phyloP scores from a whole-genome alignment of 2,797 vertebrate genomes.

The Dromococcyx pavoninus region DNA sequence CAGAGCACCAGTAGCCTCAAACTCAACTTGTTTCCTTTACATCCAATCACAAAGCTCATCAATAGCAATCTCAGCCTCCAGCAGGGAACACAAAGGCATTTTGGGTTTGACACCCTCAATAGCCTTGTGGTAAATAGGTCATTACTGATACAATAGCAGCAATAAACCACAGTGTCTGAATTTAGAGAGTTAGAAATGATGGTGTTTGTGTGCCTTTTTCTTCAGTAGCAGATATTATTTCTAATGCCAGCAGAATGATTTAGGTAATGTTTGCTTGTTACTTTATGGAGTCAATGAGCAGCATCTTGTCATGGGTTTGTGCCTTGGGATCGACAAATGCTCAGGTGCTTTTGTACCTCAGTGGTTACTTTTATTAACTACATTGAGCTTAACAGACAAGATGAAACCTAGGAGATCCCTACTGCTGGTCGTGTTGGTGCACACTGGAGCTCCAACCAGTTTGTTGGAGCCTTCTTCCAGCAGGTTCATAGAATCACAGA shows the following conservation, averaged over 20 bases:
- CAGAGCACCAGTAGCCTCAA: background rate
- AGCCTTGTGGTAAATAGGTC: slow-evolving; percentile 15
- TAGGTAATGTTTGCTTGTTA: background rate
- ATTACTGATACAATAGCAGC: background rate
- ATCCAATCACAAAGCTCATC: background rate
- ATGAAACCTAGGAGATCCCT: background rate
- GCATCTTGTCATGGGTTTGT: background rate
- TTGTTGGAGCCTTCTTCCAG: background rate
- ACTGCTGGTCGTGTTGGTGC: background rate
- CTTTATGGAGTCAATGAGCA: background rate
- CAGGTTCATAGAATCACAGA: background rate
- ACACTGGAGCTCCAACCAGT: background rate
- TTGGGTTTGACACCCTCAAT: background rate
- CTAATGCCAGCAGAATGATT: background rate
- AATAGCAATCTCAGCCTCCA: background rate
- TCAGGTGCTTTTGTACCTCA: background rate
- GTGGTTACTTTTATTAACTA: background rate
- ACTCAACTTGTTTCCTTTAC: slow-evolving; percentile 14
- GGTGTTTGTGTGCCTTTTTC: background rate
- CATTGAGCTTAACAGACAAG: background rate
- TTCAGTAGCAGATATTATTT: background rate
- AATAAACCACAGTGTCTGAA: background rate
- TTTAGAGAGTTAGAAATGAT: background rate
- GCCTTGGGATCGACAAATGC: background rate
- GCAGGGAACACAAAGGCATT: background rate